Percentiles rank a stretch among this genome's conserved stretches.
These are phyloP conservation scores for Drosophila mojavensis DNA, from an alignment of 1,140 invertebrate species.

Conservation along the genomic window DNA sequence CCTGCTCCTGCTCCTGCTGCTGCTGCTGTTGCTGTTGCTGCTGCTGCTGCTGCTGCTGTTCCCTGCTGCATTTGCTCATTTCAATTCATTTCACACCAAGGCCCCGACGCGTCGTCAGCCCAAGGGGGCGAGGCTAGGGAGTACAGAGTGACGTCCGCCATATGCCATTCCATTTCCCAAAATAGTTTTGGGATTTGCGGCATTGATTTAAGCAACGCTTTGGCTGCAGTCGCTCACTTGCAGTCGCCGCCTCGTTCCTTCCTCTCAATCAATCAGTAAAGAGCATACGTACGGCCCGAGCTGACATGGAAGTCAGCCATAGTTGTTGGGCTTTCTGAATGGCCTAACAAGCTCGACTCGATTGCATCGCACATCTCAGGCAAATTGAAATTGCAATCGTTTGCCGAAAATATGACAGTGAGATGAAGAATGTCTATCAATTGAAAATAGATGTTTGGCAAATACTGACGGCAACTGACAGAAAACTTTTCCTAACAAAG, in stretches of 20 bases:
- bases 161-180: constrained; percentile 54
- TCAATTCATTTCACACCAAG: constrained; percentile 74
- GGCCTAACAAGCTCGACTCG: background rate
- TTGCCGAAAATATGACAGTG: background rate
- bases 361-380: background rate
- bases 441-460: background rate
- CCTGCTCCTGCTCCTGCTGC: constrained; percentile 10
- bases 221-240: constrained; percentile 63
- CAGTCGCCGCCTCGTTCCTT: constrained; percentile 32
- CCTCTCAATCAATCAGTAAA: constrained; percentile 65
- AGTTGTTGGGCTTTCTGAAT: background rate
- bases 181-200: constrained; percentile 80
- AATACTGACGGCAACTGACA: too few species aligned
- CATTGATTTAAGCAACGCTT: constrained; percentile 75
- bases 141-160: constrained; percentile 9
- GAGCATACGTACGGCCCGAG: constrained; percentile 3
- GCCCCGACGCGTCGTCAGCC: background rate
- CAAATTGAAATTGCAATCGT: constrained; percentile 5
- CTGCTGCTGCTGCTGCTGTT: constrained; percentile 44
- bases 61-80: constrained; percentile 69
- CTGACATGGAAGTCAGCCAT: constrained; percentile 5
- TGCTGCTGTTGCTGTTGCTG: constrained; percentile 23
- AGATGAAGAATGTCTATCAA: background rate
- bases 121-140: background rate
- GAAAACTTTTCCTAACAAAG: too few species aligned